phyloP scores from a whole-genome alignment of 2,797 vertebrate species.

The Cossypha heuglini region DNA sequence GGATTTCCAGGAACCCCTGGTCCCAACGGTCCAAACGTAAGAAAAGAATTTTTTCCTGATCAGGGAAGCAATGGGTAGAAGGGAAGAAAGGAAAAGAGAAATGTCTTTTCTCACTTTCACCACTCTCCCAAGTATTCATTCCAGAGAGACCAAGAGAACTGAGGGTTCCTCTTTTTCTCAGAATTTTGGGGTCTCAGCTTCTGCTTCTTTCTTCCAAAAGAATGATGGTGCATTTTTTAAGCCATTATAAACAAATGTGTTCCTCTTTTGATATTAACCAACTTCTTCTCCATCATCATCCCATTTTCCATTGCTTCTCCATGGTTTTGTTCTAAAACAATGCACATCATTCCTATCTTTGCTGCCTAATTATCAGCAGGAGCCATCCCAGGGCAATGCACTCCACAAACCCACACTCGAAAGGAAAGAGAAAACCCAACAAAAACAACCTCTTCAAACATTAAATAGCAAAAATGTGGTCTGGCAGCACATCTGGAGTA shows the following conservation, averaged over 20 bases:
- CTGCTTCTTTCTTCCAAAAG: slow-evolving; percentile 34
- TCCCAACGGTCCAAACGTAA: slow-evolving; percentile 90
- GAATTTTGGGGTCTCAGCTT: background rate
- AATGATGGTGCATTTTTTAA: background rate
- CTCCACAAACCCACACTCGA: slow-evolving; percentile 19
- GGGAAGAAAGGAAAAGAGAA: background rate
- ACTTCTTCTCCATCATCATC: background rate
- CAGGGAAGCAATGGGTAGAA: background rate
- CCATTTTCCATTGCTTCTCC: slow-evolving; percentile 43
- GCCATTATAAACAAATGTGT: slow-evolving; percentile 7
- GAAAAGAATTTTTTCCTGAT: background rate
- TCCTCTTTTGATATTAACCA: slow-evolving; percentile 29
- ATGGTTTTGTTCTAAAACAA: slow-evolving; percentile 31
- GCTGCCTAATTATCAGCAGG: slow-evolving; percentile 32
- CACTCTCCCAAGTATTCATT: background rate
- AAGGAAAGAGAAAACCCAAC: slow-evolving; percentile 27
- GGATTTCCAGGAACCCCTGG: slow-evolving; percentile 89
- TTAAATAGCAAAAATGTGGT: slow-evolving; percentile 39
- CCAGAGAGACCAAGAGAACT: background rate
- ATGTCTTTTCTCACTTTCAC: background rate
- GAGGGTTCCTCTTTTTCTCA: background rate
- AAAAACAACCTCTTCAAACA: slow-evolving; percentile 44
- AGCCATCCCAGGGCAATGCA: background rate
- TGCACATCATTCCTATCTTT: slow-evolving; percentile 17
- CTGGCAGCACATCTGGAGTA: slow-evolving; percentile 40